Evolutionary conservation across 2,113 vertebrate species (phyloP).

Genomic region (Cygnus buccinator): DNA sequence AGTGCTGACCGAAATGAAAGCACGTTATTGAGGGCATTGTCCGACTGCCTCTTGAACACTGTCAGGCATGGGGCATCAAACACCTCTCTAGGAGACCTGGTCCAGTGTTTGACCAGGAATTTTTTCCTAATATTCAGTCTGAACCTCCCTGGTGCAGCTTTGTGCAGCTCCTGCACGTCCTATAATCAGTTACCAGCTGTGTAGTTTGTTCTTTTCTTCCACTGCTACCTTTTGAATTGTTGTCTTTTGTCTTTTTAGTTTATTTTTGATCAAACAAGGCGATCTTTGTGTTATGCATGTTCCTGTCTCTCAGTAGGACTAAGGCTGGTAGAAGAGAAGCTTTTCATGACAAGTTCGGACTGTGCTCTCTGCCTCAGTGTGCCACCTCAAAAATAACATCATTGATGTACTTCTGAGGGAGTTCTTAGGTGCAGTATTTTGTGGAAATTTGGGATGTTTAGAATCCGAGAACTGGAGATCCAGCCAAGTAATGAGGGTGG

Average conservation of each 20-base stretch:
- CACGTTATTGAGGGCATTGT: not conserved
- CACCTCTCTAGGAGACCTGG: not conserved
- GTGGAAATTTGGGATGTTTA: not conserved
- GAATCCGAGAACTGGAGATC: not conserved
- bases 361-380: not conserved
- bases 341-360: not conserved
- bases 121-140: not conserved
- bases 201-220: not conserved
- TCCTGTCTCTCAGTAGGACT: not conserved
- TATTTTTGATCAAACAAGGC: conserved; percentile 42
- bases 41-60: not conserved
- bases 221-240: not conserved
- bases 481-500: not conserved
- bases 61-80: not conserved
- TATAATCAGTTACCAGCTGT: not conserved
- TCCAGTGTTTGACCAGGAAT: not conserved
- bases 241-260: not conserved
- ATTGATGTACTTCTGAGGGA: not conserved
- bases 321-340: not conserved
- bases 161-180: not conserved
- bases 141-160: not conserved
- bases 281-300: conserved; percentile 8
- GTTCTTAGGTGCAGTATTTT: not conserved
- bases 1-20: not conserved
- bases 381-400: not conserved